A percentile compares a stretch with the other conserved stretches of the same genome.
Evolutionary conservation across 2,888 invertebrate species (phyloP).

Genomic region (Plebejus anna): DNA sequence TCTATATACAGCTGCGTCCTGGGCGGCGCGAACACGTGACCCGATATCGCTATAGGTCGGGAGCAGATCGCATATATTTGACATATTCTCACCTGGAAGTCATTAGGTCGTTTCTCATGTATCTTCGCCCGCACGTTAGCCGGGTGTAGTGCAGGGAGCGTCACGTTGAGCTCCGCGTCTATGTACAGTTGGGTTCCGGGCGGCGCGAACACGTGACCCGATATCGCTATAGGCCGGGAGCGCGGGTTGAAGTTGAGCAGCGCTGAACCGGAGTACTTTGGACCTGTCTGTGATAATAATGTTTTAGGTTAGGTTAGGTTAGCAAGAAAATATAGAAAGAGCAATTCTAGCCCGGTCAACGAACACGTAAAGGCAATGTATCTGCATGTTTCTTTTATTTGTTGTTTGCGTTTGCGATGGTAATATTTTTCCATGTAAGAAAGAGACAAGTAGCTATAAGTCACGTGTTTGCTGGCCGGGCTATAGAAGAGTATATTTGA

Average conservation of each 20-base stretch:
- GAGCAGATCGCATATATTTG: constrained; percentile 41
- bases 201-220: constrained; percentile 81
- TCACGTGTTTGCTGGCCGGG: too few relatives aligned
- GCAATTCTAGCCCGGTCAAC: too few relatives aligned
- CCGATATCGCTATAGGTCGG: constrained; percentile 61
- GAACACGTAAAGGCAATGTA: too few relatives aligned
- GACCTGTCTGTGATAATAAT: constrained; percentile 53
- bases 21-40: constrained; percentile 81
- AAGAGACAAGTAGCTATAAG: too few relatives aligned
- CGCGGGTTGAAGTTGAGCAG: constrained; percentile 68
- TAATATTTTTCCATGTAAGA: too few relatives aligned
- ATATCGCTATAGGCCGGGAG: constrained; percentile 61
- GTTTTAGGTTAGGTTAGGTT: too few relatives aligned
- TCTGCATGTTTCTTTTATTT: too few relatives aligned
- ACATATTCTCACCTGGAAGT: constrained; percentile 81
- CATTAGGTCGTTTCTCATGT: constrained; percentile 82
- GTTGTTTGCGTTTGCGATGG: too few relatives aligned
- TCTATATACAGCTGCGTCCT: constrained; percentile 84
- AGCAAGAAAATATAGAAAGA: too few relatives aligned
- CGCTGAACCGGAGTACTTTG: constrained; percentile 64
- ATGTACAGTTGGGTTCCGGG: constrained; percentile 83
- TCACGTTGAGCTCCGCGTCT: constrained; percentile 86
- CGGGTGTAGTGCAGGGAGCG: constrained; percentile 86
- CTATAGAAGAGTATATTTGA: too few relatives aligned
- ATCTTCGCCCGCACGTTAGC: constrained; percentile 83